A percentile compares a stretch with the other conserved stretches of the same genome.
These are phyloP conservation scores for Sinocyclocheilus anophthalmus DNA, from an alignment of 2,113 vertebrate species.

Conservation along the genomic window DNA sequence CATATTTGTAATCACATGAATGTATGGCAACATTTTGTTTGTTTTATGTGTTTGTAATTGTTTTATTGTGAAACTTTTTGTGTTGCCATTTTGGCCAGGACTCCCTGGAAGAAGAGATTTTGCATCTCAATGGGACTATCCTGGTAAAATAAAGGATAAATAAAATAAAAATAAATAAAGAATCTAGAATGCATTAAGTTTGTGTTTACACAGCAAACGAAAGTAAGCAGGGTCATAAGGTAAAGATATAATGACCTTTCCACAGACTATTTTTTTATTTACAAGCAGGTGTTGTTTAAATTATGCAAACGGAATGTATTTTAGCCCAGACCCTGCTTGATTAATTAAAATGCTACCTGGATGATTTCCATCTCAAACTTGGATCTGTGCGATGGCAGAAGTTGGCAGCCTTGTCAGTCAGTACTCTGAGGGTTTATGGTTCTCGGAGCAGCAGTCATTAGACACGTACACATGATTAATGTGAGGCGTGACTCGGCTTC, in stretches of 20 bases:
- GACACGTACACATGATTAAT: conserved; percentile 43
- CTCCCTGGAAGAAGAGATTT: too few species aligned
- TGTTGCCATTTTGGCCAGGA: too few species aligned
- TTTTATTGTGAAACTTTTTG: too few species aligned
- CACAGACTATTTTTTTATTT: neutral
- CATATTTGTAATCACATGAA: too few species aligned
- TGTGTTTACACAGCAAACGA: neutral
- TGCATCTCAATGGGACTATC: too few species aligned
- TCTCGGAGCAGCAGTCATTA: conserved; percentile 28
- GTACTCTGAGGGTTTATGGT: conserved; percentile 32
- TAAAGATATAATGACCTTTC: neutral
- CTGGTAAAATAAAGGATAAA: too few species aligned
- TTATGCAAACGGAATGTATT: neutral
- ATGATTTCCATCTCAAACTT: conserved; percentile 19
- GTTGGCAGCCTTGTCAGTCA: conserved; percentile 4
- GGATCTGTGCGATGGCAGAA: conserved; percentile 12
- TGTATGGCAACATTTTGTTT: too few species aligned
- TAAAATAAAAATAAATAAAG: too few species aligned
- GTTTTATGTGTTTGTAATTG: too few species aligned
- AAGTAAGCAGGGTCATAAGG: neutral
- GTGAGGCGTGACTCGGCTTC: conserved; percentile 36
- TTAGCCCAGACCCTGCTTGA: neutral
- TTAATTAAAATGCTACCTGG: conserved; percentile 11
- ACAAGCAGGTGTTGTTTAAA: neutral
- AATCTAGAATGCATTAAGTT: neutral